Conservation (phyloP, 2,113 vertebrate species). For the Noturus placidus region DNA sequence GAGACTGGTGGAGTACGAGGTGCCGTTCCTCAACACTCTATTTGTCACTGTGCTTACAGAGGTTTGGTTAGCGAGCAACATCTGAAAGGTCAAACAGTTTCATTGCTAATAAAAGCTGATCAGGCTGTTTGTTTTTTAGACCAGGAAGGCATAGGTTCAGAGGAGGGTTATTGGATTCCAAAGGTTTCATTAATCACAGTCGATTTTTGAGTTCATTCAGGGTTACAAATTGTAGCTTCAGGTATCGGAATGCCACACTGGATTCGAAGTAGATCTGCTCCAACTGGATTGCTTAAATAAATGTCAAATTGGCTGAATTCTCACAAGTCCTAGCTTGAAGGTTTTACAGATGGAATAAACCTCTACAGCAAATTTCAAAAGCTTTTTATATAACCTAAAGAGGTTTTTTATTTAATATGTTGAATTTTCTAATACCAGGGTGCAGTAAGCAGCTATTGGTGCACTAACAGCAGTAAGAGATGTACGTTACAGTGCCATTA, state of each 20-base stretch:
- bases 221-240: background rate
- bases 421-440: background rate
- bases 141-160: background rate
- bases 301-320: background rate
- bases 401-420: background rate
- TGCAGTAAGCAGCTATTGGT: background rate
- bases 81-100: background rate
- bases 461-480: background rate
- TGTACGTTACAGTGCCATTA: background rate
- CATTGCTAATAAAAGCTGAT: background rate
- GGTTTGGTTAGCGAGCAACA: background rate
- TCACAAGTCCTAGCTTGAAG: background rate
- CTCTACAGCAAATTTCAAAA: background rate
- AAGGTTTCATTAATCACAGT: slow-evolving; percentile 3
- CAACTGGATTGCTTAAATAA: background rate
- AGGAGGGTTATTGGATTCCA: background rate
- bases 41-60: background rate
- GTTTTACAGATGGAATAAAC: background rate
- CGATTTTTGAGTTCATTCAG: background rate
- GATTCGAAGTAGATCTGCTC: background rate
- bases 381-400: background rate
- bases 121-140: background rate
- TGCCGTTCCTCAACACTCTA: slow-evolving; percentile 40
- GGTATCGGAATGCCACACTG: background rate
- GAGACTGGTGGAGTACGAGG: slow-evolving; percentile 82